Conservation (phyloP, 2,797 vertebrate genomes). For the Mycteria americana region DNA sequence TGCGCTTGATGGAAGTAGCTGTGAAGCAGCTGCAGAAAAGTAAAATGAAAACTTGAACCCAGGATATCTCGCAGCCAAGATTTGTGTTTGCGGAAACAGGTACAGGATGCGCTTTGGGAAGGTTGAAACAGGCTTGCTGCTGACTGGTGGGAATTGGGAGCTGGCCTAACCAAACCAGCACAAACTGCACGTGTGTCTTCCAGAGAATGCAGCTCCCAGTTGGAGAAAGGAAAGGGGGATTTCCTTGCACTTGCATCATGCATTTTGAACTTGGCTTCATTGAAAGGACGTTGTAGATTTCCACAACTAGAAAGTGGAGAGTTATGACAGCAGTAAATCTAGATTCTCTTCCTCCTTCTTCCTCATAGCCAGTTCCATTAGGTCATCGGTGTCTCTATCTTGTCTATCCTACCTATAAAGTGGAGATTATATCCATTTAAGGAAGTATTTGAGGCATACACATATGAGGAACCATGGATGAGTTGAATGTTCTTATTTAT, state of each 20-base stretch:
- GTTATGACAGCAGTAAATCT: not conserved
- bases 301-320: not conserved
- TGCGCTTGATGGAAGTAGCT: not conserved
- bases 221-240: not conserved
- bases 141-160: not conserved
- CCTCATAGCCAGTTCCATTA: not conserved
- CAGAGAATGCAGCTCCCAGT: not conserved
- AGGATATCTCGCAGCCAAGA: accelerated
- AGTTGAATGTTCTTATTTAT: not conserved
- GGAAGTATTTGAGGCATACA: not conserved
- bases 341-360: not conserved
- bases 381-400: not conserved
- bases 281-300: not conserved
- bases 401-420: not conserved
- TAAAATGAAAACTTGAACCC: not conserved
- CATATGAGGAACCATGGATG: accelerated
- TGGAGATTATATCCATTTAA: not conserved
- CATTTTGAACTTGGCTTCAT: not conserved
- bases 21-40: not conserved
- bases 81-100: not conserved
- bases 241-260: not conserved
- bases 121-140: not conserved
- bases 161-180: not conserved
- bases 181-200: accelerated
- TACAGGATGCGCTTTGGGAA: not conserved